These are phyloP conservation scores for Trochalopteron elliotii DNA, from an alignment of 2,113 vertebrate genomes.

Conservation along the genomic window DNA sequence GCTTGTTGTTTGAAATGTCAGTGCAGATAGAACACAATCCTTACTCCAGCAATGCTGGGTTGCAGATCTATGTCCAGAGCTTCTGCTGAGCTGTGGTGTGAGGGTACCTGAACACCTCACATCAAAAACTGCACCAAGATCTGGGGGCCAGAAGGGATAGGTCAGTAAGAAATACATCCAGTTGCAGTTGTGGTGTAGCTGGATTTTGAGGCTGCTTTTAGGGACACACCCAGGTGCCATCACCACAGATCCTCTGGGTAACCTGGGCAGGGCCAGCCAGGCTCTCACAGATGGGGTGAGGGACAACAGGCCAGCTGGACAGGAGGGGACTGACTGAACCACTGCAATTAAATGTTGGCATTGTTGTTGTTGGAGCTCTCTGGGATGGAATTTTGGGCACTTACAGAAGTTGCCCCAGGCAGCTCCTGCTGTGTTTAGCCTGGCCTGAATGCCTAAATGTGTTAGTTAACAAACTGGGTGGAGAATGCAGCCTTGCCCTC, in stretches of 20 bases:
- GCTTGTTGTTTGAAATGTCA: not conserved
- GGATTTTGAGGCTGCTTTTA: not conserved
- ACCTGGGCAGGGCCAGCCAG: not conserved
- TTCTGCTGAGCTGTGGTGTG: not conserved
- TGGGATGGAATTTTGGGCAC: not conserved
- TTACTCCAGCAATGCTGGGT: not conserved
- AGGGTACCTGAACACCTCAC: accelerated
- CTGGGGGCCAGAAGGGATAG: not conserved
- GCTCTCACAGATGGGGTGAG: not conserved
- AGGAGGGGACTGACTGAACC: not conserved
- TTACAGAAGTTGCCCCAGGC: not conserved
- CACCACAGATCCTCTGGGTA: not conserved
- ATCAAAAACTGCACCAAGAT: not conserved
- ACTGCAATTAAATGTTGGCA: not conserved
- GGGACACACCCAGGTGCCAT: not conserved
- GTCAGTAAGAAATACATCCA: not conserved
- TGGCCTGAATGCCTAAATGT: not conserved
- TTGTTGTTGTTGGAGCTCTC: not conserved
- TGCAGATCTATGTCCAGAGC: not conserved
- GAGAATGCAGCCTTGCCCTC: not conserved
- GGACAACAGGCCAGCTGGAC: not conserved
- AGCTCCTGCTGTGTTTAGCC: not conserved
- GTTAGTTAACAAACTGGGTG: not conserved
- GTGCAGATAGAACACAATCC: not conserved
- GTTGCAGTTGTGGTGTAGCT: not conserved